phyloP scores from a whole-genome alignment of 2,797 vertebrate species.

The Babyrousa celebensis region DNA sequence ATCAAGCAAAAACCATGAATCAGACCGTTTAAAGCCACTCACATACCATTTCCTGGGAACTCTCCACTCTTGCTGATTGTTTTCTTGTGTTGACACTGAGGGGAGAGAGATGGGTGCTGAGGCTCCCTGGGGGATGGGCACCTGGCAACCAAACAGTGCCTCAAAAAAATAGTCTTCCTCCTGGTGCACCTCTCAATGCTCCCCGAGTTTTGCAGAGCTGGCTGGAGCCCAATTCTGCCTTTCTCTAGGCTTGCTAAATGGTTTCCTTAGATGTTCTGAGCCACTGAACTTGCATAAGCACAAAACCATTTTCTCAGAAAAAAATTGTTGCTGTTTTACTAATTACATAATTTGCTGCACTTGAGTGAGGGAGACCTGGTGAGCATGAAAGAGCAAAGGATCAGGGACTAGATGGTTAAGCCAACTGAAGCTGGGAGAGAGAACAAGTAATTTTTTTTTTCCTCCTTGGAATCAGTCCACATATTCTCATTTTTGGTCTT shows the following conservation, averaged over 20 bases:
- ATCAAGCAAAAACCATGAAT: neutral
- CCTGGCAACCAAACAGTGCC: neutral
- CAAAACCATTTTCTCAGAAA: constrained; percentile 82
- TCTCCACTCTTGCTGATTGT: neutral
- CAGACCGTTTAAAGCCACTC: constrained; percentile 1
- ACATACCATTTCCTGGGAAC: neutral
- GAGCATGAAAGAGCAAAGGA: constrained; percentile 62
- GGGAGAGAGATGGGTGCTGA: neutral
- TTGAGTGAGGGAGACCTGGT: constrained; percentile 80
- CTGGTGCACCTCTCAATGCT: neutral
- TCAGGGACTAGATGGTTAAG: neutral
- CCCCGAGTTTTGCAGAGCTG: constrained; percentile 35
- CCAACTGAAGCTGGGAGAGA: neutral
- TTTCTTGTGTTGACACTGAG: neutral
- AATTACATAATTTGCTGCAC: constrained; percentile 80
- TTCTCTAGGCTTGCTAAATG: constrained; percentile 58
- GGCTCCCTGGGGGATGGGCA: neutral
- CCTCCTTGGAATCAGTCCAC: constrained; percentile 59
- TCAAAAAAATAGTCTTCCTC: constrained; percentile 39
- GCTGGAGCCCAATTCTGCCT: constrained; percentile 45
- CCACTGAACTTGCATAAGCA: constrained; percentile 79
- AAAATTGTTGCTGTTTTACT: constrained; percentile 82
- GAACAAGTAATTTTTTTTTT: neutral
- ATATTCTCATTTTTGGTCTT: constrained; percentile 60
- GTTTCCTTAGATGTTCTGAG: constrained; percentile 72